Evolutionary conservation across 2,888 invertebrate species (phyloP).

Genomic region (Microctonus aethiopoides): DNA sequence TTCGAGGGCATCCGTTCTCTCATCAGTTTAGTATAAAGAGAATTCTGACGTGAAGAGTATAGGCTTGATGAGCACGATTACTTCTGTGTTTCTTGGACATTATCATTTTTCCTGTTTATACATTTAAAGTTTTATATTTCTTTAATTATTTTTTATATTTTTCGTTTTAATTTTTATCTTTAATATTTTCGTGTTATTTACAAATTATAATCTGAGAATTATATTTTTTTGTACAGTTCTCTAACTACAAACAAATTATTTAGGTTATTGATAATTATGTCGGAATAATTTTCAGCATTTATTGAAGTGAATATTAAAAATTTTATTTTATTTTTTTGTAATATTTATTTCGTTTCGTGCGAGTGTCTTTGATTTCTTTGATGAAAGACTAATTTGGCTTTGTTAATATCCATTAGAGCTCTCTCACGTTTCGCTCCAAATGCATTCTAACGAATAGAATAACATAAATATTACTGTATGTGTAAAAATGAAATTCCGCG

Average conservation of each 20-base stretch:
- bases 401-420: slow-evolving; percentile 11
- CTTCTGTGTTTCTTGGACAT: background rate
- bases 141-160: background rate
- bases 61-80: slow-evolving; percentile 34
- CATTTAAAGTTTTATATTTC: too few species aligned
- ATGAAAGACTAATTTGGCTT: background rate
- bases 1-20: slow-evolving; percentile 39
- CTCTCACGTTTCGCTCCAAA: slow-evolving; percentile 38
- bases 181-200: too few species aligned
- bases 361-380: background rate
- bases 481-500: slow-evolving; percentile 25
- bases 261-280: too few species aligned
- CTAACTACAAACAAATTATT: too few species aligned
- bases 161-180: background rate
- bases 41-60: slow-evolving; percentile 9
- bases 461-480: slow-evolving; percentile 31
- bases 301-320: background rate
- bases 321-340: background rate
- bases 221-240: too few species aligned
- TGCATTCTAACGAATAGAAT: slow-evolving; percentile 21
- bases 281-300: too few species aligned
- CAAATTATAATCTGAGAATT: too few species aligned
- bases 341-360: slow-evolving; percentile 4
- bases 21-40: background rate
- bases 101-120: background rate